phyloP scores from a whole-genome alignment of 2,888 invertebrate species.

The Ptilodon capucinus region DNA sequence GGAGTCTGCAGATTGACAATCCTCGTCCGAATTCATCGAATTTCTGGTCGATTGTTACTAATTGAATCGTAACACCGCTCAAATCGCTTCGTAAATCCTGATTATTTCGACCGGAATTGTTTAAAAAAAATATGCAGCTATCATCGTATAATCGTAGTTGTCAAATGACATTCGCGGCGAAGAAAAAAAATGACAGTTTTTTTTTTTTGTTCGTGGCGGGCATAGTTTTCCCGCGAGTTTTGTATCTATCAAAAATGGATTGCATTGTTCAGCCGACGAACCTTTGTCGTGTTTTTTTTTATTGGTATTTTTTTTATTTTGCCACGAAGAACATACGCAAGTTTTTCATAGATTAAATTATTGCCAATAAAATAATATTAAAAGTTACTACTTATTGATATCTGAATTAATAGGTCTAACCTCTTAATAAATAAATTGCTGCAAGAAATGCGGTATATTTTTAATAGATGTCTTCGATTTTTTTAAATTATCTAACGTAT shows the following conservation, averaged over 20 bases:
- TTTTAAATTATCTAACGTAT: conserved; percentile 6
- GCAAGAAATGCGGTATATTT: no score
- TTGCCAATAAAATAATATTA: no score
- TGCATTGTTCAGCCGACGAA: neutral
- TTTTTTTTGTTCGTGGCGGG: neutral
- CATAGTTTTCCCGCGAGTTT: neutral
- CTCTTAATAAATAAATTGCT: no score
- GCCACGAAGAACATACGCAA: neutral
- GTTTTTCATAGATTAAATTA: no score
- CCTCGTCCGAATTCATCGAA: conserved; percentile 31
- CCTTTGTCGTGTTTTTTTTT: neutral
- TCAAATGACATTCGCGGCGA: neutral
- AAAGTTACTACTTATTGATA: no score
- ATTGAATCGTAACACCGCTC: no score
- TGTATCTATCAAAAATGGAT: neutral
- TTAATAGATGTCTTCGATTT: no score
- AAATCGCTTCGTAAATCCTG: neutral
- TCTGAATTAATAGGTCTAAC: no score
- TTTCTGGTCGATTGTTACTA: no score
- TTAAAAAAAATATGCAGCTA: neutral
- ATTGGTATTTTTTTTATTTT: no score
- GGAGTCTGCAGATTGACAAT: conserved; percentile 2
- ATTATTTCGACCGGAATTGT: neutral
- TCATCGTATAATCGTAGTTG: neutral
- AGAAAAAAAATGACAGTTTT: neutral